Evolutionary conservation across 2,888 invertebrate species (phyloP), one percentile per base, ranked within the genome.

Genomic region (Heteromurus nitidus): DNA sequence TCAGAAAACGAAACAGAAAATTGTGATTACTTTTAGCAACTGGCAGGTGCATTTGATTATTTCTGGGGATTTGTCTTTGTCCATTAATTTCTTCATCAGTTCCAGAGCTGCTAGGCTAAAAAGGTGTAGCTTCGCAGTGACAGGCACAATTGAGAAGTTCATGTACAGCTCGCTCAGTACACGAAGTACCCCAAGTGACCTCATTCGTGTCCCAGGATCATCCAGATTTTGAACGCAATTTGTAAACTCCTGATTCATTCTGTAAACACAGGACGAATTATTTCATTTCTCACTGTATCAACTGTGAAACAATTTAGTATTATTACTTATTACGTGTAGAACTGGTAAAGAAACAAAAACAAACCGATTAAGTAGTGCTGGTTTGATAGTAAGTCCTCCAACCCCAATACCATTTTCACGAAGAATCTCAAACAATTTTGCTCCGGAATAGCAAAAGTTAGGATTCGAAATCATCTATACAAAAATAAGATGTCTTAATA

Each of bases 391-490:
- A 2, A 42, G 67, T 47, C 47, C 64, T 16, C 73, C 73, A 30
- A 82, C 83, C n/a, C 80, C 65, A 44, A 86, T 80, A 13, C 76
- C 74, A 53, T 76, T 81, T 28, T 82, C 80, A n/a, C 77, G 58
- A 0, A 87, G 58, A 7, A 65, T 69, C 68, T 87, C 82, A 53
- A 85, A 80, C 28, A 87, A 65, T 31, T 82, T 80, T 7, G 87
- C 86, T 65, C 87, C 87, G 31, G 87, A 84, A 53, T 85, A 86
- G 53, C 84, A 84, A 55, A 86, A 87, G 62, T 85, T 87, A 18
- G 82, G 28, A 67, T 85, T 85, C 13, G 83, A 82, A 55, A 86
- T 84, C 58, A 85, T 85, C 87, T 86, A 53, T 18, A 82, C 58
- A 81, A 28, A 60, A 11, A 42, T 20, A 80, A 62, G 18, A 58